phyloP scores from a whole-genome alignment of 2,888 invertebrate genomes.

The Epiblema foenella region DNA sequence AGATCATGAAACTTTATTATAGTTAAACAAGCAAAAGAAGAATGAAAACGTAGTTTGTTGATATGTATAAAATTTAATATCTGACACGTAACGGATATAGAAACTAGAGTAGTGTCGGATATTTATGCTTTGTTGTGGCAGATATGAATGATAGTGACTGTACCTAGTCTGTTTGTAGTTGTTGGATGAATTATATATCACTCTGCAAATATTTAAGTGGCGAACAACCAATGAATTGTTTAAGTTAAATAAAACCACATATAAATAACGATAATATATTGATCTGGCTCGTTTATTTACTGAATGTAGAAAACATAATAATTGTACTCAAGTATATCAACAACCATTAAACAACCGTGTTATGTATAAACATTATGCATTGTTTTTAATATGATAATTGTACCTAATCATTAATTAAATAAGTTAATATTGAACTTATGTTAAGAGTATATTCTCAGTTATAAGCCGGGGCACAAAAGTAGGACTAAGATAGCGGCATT shows the following conservation, averaged over 20 bases:
- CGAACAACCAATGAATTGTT: neutral
- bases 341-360: constrained; percentile 15
- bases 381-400: constrained; percentile 7
- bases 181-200: neutral
- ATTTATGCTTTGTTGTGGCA: no score
- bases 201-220: neutral
- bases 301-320: neutral
- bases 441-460: neutral
- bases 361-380: neutral
- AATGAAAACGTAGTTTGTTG: no score
- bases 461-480: neutral
- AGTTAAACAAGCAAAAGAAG: no score
- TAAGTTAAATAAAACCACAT: neutral
- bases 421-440: constrained; percentile 2
- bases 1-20: no score
- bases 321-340: constrained; percentile 9
- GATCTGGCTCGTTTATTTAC: neutral
- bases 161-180: neutral
- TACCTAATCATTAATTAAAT: constrained; percentile 5
- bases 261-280: constrained; percentile 7
- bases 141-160: neutral
- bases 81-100: no score
- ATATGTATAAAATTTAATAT: no score
- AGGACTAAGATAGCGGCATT: no score
- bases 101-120: no score